Percentiles rank a stretch among this genome's conserved stretches.
phyloP scores from a whole-genome alignment of 1,140 invertebrate species.

The Aporrectodea caliginosa region DNA sequence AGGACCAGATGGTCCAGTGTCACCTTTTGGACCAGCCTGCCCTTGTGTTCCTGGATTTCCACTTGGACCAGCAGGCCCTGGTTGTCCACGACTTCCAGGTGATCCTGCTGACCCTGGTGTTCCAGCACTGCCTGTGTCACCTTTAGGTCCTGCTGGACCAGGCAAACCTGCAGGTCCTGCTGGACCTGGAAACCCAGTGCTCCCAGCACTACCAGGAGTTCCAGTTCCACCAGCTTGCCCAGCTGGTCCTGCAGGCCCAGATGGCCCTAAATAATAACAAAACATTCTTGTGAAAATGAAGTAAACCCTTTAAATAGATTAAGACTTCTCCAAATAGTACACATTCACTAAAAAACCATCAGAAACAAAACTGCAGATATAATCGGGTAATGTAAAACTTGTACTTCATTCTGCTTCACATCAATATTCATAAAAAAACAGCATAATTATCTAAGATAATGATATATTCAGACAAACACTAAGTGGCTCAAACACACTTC shows the following conservation, averaged over 20 bases:
- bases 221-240: background rate
- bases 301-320: too few relatives aligned
- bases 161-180: background rate
- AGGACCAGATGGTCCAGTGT: constrained; percentile 36
- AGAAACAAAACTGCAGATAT: too few relatives aligned
- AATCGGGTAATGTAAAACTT: too few relatives aligned
- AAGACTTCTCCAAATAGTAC: too few relatives aligned
- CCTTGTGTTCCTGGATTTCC: constrained; percentile 30
- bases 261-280: too few relatives aligned
- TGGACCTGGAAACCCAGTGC: background rate
- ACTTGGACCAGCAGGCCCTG: constrained; percentile 55
- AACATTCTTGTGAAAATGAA: too few relatives aligned
- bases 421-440: too few relatives aligned
- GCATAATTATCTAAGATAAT: too few relatives aligned
- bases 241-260: background rate
- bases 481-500: too few relatives aligned
- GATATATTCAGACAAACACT: too few relatives aligned
- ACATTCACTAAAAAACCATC: too few relatives aligned
- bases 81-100: constrained; percentile 32
- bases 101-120: constrained; percentile 7
- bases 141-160: constrained; percentile 21
- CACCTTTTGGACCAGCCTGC: constrained; percentile 52
- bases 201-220: background rate
- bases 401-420: too few relatives aligned
- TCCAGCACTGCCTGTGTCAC: constrained; percentile 11